Evolutionary conservation across 2,797 vertebrate species (phyloP).

Genomic region (Tragelaphus eurycerus): DNA sequence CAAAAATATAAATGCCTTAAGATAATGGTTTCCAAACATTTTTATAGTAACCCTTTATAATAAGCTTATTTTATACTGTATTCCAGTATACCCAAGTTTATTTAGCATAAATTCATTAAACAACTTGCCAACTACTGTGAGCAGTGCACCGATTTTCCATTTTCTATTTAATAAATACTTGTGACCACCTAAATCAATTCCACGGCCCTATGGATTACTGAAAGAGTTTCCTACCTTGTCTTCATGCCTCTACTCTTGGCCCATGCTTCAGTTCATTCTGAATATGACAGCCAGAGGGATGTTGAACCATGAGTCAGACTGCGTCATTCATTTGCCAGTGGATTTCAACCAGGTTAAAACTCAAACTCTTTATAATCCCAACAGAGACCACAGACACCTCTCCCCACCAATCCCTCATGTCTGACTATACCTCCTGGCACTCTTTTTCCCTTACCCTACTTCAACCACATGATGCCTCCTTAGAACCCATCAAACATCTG

Average conservation of each 20-base stretch:
- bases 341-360: not conserved
- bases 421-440: not conserved
- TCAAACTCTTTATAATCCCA: not conserved
- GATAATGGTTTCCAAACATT: not conserved
- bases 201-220: not conserved
- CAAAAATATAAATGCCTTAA: not conserved
- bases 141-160: not conserved
- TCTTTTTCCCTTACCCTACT: not conserved
- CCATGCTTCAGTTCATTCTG: not conserved
- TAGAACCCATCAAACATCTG: not conserved
- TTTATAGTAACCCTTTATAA: not conserved
- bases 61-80: constrained; percentile 5
- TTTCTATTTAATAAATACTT: constrained; percentile 17
- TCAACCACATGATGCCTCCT: not conserved
- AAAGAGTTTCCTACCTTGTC: not conserved
- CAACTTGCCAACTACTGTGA: not conserved
- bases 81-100: not conserved
- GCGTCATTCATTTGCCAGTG: not conserved
- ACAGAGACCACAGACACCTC: not conserved
- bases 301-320: not conserved
- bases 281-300: not conserved
- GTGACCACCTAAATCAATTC: not conserved
- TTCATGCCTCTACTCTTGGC: not conserved
- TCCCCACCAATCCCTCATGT: not conserved
- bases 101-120: constrained; percentile 4